A percentile compares a stretch with the other conserved stretches of the same genome.
These are phyloP conservation scores for Spizella passerina DNA, from an alignment of 2,797 vertebrate genomes.

Conservation along the genomic window DNA sequence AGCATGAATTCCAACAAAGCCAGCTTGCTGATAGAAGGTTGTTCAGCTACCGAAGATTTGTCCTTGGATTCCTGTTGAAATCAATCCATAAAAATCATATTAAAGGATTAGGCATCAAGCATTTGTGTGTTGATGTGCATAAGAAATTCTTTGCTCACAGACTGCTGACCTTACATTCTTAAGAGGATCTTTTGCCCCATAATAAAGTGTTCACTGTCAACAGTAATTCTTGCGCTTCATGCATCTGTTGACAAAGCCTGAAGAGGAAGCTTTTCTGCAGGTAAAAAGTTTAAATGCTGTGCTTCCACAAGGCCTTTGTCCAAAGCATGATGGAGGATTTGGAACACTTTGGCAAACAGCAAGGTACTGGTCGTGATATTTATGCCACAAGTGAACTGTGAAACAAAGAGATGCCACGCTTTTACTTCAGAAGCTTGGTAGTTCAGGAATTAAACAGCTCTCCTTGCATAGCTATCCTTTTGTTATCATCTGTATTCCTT, in stretches of 20 bases:
- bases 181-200: conserved; percentile 57
- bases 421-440: background rate
- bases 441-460: background rate
- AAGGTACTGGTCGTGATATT: background rate
- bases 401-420: background rate
- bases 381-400: background rate
- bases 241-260: conserved; percentile 32
- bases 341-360: background rate
- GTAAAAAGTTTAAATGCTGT: background rate
- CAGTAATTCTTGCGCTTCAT: conserved; percentile 38
- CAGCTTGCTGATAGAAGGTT: background rate
- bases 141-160: conserved; percentile 58
- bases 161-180: conserved; percentile 67
- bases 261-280: conserved; percentile 6
- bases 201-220: conserved; percentile 71
- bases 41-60: background rate
- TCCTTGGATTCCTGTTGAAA: conserved; percentile 44
- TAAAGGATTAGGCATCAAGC: conserved; percentile 54
- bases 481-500: background rate
- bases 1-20: background rate
- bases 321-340: background rate
- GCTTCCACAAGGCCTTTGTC: background rate
- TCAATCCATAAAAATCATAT: conserved; percentile 62
- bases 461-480: background rate
- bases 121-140: conserved; percentile 45